Evolutionary conservation across 2,888 invertebrate species (phyloP).

Genomic region (Andrena chrysosceles): DNA sequence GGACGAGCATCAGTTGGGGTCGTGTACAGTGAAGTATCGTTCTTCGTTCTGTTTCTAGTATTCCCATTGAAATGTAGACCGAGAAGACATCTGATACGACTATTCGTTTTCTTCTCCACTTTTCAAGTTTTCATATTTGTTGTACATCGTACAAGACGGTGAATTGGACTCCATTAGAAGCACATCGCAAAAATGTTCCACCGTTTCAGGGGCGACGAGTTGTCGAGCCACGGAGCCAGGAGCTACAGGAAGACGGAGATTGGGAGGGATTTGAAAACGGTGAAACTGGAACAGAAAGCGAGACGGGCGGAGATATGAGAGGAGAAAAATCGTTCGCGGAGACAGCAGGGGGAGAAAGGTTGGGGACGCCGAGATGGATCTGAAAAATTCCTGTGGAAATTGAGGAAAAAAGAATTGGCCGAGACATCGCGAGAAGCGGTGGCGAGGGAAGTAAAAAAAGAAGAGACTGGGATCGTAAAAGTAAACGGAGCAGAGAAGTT

Average conservation of each 20-base stretch:
- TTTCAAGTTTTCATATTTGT: no score
- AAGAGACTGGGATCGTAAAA: not conserved
- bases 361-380: not conserved
- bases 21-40: no score
- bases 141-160: not conserved
- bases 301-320: not conserved
- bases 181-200: no score
- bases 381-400: conserved; percentile 2
- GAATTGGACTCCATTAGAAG: not conserved
- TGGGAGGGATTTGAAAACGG: not conserved
- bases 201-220: not conserved
- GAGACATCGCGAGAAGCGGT: conserved; percentile 1
- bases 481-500: conserved; percentile 10
- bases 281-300: conserved; percentile 7
- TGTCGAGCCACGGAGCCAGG: not conserved
- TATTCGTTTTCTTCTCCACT: no score
- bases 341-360: not conserved
- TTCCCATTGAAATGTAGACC: no score
- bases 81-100: no score
- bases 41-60: no score
- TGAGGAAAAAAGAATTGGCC: not conserved
- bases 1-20: no score
- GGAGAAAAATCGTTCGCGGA: conserved; percentile 4
- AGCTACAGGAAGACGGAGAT: not conserved
- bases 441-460: conserved; percentile 1